Evolutionary conservation across 2,797 vertebrate species (phyloP).

Genomic region (Todus mexicanus): DNA sequence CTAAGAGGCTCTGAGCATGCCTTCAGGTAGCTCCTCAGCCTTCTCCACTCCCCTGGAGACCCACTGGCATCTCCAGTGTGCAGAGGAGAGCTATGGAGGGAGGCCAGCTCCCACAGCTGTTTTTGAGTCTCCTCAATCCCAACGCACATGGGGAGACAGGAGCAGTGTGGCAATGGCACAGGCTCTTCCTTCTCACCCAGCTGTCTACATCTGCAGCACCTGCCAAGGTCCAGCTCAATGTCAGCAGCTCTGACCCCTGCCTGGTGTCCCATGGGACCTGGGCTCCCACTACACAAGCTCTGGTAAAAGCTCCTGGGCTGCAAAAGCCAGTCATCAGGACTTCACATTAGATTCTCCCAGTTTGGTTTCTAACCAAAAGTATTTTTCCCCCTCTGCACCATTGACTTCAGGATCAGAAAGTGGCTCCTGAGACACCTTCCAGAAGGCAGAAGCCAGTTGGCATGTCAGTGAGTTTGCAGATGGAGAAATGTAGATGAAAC

Average conservation of each 20-base stretch:
- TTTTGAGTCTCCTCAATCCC: background rate
- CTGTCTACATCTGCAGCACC: accelerated
- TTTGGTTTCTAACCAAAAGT: background rate
- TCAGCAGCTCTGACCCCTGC: background rate
- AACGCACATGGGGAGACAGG: accelerated
- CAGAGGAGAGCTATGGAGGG: background rate
- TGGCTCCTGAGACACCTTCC: background rate
- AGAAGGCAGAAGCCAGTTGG: background rate
- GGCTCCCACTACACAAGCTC: background rate
- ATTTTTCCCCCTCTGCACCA: background rate
- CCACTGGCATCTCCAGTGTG: background rate
- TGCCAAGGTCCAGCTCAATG: accelerated
- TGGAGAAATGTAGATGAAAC: background rate
- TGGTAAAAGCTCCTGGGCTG: background rate
- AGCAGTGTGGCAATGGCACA: accelerated
- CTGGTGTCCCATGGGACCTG: background rate
- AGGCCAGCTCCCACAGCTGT: background rate
- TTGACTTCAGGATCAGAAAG: background rate
- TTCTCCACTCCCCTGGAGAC: background rate
- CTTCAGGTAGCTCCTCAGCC: background rate
- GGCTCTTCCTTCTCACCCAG: background rate
- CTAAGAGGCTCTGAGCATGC: background rate
- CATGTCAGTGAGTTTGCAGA: background rate
- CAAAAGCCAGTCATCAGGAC: background rate
- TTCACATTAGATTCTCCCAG: background rate